phyloP scores from a whole-genome alignment of 2,113 vertebrate genomes.

The Pseudorectes ferrugineus region DNA sequence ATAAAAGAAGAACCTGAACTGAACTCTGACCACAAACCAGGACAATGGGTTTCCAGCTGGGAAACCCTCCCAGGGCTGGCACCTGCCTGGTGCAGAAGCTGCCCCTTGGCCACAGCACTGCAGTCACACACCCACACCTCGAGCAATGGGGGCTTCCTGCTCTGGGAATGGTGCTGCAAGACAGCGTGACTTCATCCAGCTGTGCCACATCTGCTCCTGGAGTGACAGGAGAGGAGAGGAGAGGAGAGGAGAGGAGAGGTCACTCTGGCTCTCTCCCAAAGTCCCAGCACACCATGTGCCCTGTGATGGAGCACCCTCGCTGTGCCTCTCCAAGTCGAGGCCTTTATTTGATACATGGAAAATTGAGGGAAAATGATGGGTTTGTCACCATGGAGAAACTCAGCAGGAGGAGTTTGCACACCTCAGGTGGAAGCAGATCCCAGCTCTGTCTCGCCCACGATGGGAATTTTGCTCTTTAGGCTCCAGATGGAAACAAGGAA shows the following conservation, averaged over 20 bases:
- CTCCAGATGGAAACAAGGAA: neutral
- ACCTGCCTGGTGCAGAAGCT: neutral
- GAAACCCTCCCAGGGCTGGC: neutral
- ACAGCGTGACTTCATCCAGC: neutral
- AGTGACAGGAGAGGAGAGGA: neutral
- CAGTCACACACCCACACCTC: neutral
- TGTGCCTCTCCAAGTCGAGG: neutral
- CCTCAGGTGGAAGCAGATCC: neutral
- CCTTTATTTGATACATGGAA: neutral
- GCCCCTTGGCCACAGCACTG: neutral
- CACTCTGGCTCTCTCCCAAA: neutral
- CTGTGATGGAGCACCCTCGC: neutral
- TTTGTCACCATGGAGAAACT: neutral
- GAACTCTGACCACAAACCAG: neutral
- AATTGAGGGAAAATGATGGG: neutral
- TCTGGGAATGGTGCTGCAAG: neutral
- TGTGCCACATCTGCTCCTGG: neutral
- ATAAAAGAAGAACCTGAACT: neutral
- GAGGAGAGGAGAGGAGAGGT: neutral
- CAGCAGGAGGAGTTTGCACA: neutral
- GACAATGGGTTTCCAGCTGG: neutral
- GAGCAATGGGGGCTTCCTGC: fast-evolving
- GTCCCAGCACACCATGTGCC: fast-evolving
- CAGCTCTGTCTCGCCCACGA: neutral
- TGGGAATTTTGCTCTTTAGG: neutral